phyloP scores from a whole-genome alignment of 2,888 invertebrate genomes.

The Lepidocyrtinus sp. region DNA sequence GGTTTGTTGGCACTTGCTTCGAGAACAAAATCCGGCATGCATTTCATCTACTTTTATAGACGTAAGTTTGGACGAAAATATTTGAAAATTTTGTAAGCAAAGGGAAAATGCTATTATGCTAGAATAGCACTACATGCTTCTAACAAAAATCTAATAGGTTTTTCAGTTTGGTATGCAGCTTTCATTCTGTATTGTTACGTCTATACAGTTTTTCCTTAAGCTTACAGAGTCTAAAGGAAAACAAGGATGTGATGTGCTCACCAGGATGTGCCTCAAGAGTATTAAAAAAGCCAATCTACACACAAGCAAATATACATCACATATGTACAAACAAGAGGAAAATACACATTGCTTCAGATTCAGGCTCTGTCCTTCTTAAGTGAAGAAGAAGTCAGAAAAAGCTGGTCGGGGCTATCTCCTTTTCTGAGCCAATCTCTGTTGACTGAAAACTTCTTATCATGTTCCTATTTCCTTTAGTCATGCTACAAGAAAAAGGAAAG shows the following conservation, averaged over 20 bases:
- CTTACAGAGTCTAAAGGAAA: neutral
- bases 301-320: neutral
- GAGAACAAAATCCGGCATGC: neutral
- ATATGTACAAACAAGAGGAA: too few species aligned
- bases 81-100: neutral
- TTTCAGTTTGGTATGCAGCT: neutral
- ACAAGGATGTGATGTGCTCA: neutral
- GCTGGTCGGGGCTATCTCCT: neutral
- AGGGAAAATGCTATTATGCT: neutral
- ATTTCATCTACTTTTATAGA: neutral
- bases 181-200: neutral
- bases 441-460: neutral
- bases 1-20: neutral
- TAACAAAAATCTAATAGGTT: neutral
- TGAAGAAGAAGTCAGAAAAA: neutral
- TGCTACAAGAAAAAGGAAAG: neutral
- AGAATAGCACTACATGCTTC: neutral
- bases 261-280: neutral
- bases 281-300: neutral
- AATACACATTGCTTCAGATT: too few species aligned
- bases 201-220: neutral
- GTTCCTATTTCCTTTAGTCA: neutral
- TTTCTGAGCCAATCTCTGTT: neutral
- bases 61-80: neutral
- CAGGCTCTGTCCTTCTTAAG: neutral